A percentile compares a stretch with the other conserved stretches of the same genome.
These are phyloP conservation scores for Chaunax sp. DNA, from an alignment of 2,797 vertebrate species.

Conservation along the genomic window DNA sequence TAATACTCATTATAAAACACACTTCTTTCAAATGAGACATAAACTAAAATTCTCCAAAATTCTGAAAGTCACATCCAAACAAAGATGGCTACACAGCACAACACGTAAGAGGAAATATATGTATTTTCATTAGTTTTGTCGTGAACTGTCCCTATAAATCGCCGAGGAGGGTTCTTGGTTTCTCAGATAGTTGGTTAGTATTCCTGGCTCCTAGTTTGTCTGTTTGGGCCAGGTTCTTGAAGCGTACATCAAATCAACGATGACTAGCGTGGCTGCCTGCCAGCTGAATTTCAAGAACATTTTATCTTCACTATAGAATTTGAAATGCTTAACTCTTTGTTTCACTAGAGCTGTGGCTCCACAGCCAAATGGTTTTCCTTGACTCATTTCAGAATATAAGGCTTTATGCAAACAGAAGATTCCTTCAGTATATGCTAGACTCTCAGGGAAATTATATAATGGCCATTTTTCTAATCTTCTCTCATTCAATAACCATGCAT, in stretches of 20 bases:
- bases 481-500: constrained; percentile 30
- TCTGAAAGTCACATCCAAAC: too few species aligned
- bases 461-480: constrained; percentile 15
- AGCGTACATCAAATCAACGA: constrained; percentile 74
- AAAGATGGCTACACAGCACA: too few species aligned
- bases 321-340: constrained; percentile 70
- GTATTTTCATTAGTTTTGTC: too few species aligned
- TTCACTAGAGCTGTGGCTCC: constrained; percentile 36
- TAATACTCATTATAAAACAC: too few species aligned
- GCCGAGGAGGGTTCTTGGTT: constrained; percentile 59
- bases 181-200: constrained; percentile 68
- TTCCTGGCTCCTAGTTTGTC: constrained; percentile 70
- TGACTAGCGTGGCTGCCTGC: constrained; percentile 67
- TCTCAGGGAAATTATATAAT: constrained; percentile 44
- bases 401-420: constrained; percentile 49
- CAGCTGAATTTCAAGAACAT: constrained; percentile 82
- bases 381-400: constrained; percentile 36
- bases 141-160: constrained; percentile 14
- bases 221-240: constrained; percentile 77
- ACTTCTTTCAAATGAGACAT: too few species aligned
- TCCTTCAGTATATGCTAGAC: constrained; percentile 39
- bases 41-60: too few species aligned
- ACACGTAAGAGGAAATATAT: constrained; percentile 29
- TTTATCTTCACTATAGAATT: constrained; percentile 70
- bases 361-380: constrained; percentile 47